Conservation (phyloP, 64 coral and sea anemone genomes). For the Trachythela sp. region DNA sequence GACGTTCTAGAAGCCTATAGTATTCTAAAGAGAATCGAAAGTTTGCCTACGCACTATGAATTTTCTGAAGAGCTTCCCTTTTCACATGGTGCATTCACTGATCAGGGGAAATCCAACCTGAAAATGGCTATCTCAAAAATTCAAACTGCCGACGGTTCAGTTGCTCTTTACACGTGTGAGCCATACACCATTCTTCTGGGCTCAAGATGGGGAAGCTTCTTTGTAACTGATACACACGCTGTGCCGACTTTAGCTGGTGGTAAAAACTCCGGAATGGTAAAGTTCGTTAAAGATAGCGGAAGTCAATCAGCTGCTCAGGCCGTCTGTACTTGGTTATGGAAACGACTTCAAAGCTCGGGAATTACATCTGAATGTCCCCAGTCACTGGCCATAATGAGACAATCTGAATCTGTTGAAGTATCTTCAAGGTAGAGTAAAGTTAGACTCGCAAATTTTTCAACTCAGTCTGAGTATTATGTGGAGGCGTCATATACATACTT, state of each 20-base stretch:
- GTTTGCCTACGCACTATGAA: background rate
- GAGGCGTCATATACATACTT: too few species aligned
- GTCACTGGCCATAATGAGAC: background rate
- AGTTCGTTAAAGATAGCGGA: background rate
- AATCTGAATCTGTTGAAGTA: too few species aligned
- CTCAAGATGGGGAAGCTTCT: background rate
- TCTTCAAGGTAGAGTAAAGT: too few species aligned
- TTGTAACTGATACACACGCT: background rate
- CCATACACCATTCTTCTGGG: background rate
- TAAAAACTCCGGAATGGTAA: background rate
- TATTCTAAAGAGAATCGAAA: background rate
- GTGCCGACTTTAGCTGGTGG: background rate
- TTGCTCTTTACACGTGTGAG: background rate
- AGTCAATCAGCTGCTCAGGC: background rate
- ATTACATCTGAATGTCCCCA: background rate
- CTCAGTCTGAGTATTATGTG: too few species aligned
- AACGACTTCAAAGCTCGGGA: background rate
- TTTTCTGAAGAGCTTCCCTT: background rate
- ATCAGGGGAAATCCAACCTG: background rate
- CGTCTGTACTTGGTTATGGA: background rate
- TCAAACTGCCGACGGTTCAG: background rate
- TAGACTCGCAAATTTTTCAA: too few species aligned
- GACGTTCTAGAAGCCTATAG: background rate
- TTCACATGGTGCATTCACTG: background rate
- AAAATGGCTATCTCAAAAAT: background rate